phyloP scores from a whole-genome alignment of 2,797 vertebrate genomes.

The Arremon aurantiirostris region DNA sequence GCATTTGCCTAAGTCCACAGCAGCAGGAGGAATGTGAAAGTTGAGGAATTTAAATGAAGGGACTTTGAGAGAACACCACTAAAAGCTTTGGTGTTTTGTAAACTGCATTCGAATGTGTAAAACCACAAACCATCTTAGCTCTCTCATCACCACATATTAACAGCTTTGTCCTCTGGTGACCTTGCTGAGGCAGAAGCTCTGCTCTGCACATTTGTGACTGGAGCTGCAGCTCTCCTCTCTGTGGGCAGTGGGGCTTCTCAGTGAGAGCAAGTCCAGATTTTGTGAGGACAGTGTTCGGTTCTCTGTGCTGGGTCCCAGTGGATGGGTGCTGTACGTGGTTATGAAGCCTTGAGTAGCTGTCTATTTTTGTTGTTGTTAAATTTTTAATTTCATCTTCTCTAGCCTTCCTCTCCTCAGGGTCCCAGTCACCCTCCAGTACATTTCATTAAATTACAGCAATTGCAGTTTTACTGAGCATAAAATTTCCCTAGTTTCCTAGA shows the following conservation, averaged over 20 bases:
- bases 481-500: constrained; percentile 44
- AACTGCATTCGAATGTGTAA: neutral
- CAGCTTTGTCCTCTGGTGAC: constrained; percentile 8
- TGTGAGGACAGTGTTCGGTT: neutral
- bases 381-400: constrained; percentile 45
- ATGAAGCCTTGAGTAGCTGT: constrained; percentile 4
- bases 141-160: neutral
- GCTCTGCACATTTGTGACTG: neutral
- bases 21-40: neutral
- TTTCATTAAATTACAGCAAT: constrained; percentile 38
- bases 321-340: accelerated
- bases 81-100: constrained; percentile 10
- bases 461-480: constrained; percentile 14
- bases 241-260: neutral
- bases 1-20: neutral
- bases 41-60: neutral
- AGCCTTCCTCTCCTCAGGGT: neutral
- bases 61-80: neutral
- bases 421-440: neutral
- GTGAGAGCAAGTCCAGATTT: neutral
- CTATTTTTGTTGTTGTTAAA: constrained; percentile 42
- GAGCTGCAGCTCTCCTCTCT: neutral
- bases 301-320: neutral
- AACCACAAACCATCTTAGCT: neutral
- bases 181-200: neutral